These are phyloP conservation scores for Cavia aperea DNA, from an alignment of 2,113 vertebrate species.

Conservation along the genomic window DNA sequence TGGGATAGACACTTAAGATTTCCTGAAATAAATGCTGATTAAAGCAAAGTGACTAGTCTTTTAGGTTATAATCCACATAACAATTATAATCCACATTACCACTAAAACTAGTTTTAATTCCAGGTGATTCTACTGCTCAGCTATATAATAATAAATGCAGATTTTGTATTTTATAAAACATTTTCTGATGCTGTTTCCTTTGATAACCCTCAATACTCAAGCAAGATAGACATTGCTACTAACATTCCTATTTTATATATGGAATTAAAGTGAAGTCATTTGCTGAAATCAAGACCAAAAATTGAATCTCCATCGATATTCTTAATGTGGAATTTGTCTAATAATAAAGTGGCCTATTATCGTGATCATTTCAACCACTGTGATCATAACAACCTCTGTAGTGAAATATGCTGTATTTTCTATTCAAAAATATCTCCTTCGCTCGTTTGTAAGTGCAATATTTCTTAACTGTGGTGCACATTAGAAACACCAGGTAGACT, in stretches of 20 bases:
- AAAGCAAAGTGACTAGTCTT: constrained; percentile 21
- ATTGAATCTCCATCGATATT: constrained; percentile 2
- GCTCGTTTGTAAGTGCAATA: constrained; percentile 8
- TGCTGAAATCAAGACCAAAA: constrained; percentile 30
- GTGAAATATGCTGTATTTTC: not conserved
- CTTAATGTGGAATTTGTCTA: constrained; percentile 22
- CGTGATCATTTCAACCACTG: not conserved
- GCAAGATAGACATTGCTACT: constrained; percentile 13
- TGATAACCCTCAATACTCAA: not conserved
- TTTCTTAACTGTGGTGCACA: not conserved
- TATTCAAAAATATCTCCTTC: constrained; percentile 13
- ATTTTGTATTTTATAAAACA: constrained; percentile 29
- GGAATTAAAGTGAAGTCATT: constrained; percentile 40
- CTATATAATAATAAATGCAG: constrained; percentile 34
- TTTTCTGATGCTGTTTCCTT: constrained; percentile 17
- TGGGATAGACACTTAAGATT: not conserved
- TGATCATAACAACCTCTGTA: not conserved
- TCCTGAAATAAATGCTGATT: constrained; percentile 22
- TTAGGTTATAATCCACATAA: not conserved
- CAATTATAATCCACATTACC: not conserved
- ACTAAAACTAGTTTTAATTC: not conserved
- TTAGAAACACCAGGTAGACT: constrained; percentile 16
- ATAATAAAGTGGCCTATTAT: constrained; percentile 18
- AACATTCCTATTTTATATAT: constrained; percentile 30
- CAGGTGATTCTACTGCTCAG: constrained; percentile 13